Evolutionary conservation across 2,113 vertebrate genomes (phyloP), one percentile per base, ranked within the genome.

Genomic region (Forbesichthys papilliferus): DNA sequence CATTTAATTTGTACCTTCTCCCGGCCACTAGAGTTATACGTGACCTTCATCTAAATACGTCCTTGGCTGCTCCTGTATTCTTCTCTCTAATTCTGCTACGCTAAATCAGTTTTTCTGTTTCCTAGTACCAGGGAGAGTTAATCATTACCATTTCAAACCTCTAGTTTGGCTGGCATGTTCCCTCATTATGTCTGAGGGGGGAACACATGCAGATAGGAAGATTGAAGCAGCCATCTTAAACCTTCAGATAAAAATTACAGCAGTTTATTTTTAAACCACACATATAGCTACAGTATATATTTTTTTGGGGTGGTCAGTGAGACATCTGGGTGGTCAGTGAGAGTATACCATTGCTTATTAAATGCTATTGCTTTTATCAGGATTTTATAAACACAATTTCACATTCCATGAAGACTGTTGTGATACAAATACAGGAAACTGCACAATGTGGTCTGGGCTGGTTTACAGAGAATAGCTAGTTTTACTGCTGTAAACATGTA

Each of bases 111-210:
- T 71, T 63, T 27, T 69, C 71, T 74, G 71, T 79, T 83, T 84
- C 69, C 69, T 53, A 64, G 67, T 66, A 54, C 66, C 75, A 74
- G 83, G 77, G 74, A 85, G 74, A 78, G 81, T 78, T 68, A 79
- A 71, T 86, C 80, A 86, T 88, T 91, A 89, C 71, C 79, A 83
- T 87, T 86, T 88, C 84, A 87, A 84, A 80, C 82, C 85, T 81
- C 66, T 66, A 79, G 65, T 82, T 88, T 84, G 81, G 79, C 84
- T 80, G 77, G 81, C 61, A 57, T 69, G 78, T 82, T 84, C 78
- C 83, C 83, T 87, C 79, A 77, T 88, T 85, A 87, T 78, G 84
- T 84, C 74, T 75, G 84, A 85, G 71, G 68, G 75, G 27, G 71
- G 74, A 77, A 74, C 75, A 65, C 48, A 80, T 73, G 54, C 73